Base-by-base conservation (phyloP, 2,797 vertebrate species). In the Xiphorhynchus erythropygius region DNA sequence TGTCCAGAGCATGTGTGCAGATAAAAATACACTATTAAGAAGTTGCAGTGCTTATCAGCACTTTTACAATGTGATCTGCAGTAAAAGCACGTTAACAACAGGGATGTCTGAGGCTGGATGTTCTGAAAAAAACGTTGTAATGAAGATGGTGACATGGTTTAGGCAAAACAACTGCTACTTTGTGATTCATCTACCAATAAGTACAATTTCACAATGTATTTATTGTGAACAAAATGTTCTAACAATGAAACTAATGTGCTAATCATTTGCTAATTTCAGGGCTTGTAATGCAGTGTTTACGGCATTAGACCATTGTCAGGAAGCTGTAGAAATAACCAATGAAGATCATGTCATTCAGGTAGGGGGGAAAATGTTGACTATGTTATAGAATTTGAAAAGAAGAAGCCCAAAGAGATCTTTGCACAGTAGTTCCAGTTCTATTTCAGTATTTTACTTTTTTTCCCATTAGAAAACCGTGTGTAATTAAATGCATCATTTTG, bases 261-360 rank as follows among this genome's bases (percentile, higher is more conserved):
- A 65, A 46, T 94, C 12, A 93, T 97, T 93, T 96, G 53, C 57
- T 95, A 41, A 94, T 97, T 96, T 16, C 97, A 99, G 99, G 98
- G 99, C 99, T 85, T 99, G 99, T 97, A 99, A 99, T 96, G 98
- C 99, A 7, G 97, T 98, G 94, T 99, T 99, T 96, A 98, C 98
- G 3, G 99, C 99, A 17, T 96, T 99, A 97, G 99, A 99, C 88
- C 98, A 98, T 76, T 99, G 99, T 95, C 99, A 99, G 22, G 99
- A 99, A 97, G 99, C 99, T 39, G 98, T 99, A 97, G 99, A 99
- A 98, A 99, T 99, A 98, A 99, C 99, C 89, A 99, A 98, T n/a
- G 99, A 99, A 96, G 98, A 99, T 89, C 99, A 99, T 47, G 97
- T 98, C 65, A 98, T 98, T 96, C 98, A 98, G 98, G 98, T 98